phyloP scores from a whole-genome alignment of 2,113 vertebrate species.

The Nansenia antarctica region DNA sequence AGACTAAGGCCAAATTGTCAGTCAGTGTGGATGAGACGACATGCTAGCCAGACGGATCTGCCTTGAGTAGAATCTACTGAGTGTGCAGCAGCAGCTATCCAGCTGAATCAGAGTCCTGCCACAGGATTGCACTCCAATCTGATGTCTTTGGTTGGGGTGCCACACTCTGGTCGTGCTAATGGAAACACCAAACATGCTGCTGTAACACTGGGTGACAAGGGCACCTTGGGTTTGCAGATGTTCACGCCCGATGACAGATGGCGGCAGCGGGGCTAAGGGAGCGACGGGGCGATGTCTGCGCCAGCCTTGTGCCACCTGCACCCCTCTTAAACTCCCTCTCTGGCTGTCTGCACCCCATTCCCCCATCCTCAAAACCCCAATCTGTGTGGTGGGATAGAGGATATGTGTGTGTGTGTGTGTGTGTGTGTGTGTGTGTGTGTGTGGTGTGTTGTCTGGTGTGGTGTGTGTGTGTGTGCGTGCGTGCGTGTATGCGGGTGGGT shows the following conservation, averaged over 20 bases:
- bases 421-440: constrained; percentile 3
- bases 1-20: constrained; percentile 60
- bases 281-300: constrained; percentile 68
- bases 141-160: constrained; percentile 64
- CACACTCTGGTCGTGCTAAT: constrained; percentile 73
- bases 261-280: constrained; percentile 72
- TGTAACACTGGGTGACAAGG: constrained; percentile 81
- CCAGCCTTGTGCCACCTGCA: constrained; percentile 74
- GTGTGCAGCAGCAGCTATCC: constrained; percentile 49
- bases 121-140: constrained; percentile 34
- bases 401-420: constrained; percentile 17
- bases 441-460: neutral
- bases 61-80: constrained; percentile 56
- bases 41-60: constrained; percentile 59
- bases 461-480: neutral
- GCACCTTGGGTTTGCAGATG: constrained; percentile 86
- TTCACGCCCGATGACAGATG: constrained; percentile 81
- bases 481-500: constrained; percentile 10
- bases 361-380: constrained; percentile 45
- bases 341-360: constrained; percentile 46
- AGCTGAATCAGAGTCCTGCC: constrained; percentile 60
- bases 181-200: constrained; percentile 72
- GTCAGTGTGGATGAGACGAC: constrained; percentile 61
- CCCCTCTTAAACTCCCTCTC: constrained; percentile 39
- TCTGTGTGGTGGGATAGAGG: constrained; percentile 22